Evolutionary conservation across 1,140 invertebrate species (phyloP), one percentile per base, ranked within the genome.

Genomic region (Caenorhabditis remanei): DNA sequence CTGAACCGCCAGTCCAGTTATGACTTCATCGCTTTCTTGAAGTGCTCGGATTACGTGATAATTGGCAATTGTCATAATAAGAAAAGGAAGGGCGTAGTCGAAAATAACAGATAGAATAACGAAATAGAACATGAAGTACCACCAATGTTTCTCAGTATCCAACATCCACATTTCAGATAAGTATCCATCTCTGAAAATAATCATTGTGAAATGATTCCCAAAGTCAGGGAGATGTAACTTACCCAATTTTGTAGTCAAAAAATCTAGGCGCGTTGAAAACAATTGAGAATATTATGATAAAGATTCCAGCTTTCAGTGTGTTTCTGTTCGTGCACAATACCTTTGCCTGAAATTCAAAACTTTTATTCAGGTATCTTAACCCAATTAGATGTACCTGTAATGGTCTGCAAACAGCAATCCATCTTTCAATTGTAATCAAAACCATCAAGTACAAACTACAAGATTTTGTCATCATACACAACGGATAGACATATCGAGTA

Each of bases 91-190:
- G 40, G 53, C 50, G 24, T 79, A 79, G 40, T 79, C 71, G 71
- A 79, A 79, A 6, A 79, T 43, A 19, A 79, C 71, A 53, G 71
- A 79, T 79, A 79, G 53, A 50, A 79, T 79, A 46, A 79, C 24
- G 40, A 79, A 79, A 40, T 79, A 79, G 46, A 79, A 21, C 71
- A 79, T 79, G 46, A 79, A 79, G 46, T 79, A 79, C 71, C 71
- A 79, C 71, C 71, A 79, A n/a, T 79, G 71, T 79, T 79, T 79
- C 11, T 79, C 71, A 24, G 71, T 79, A 14, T 79, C 71, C 71
- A 79, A 24, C 71, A 79, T 79, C 71, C 71, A 79, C 71, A 79
- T 79, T 79, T 79, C 71, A 79, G 71, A 79, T 79, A 79, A 41
- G 24, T 79, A 79, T 50, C 71, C 71, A 53, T 79, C 71, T 48